Evolutionary conservation across 2,797 vertebrate species (phyloP), one percentile per base, ranked within the genome.

Genomic region (Valencia hispanica): DNA sequence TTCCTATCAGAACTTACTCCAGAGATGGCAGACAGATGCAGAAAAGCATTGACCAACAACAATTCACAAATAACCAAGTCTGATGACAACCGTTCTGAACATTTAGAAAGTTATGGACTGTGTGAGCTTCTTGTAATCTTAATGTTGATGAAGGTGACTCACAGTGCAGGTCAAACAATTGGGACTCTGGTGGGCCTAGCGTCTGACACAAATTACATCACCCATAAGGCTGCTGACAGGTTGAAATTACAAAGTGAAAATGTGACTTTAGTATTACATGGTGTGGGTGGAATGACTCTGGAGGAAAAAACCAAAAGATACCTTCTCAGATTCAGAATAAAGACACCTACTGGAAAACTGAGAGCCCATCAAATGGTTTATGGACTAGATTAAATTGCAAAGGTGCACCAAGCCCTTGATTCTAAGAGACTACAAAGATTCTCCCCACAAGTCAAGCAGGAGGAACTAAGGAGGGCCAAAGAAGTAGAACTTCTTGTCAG

Each of bases 161-260:
- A 65, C 0, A 84, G 83, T 34, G 77, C 79, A 50, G 72, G 80
- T n/a, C 83, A 84, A 36, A 81, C 47, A 20, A 18, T 79, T 20
- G 43, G 53, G 4, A 74, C 72, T 0, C 11, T 80, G 1, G 74
- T 71, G 18, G 78, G 68, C 4, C 12, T 76, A 2, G 70, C 69
- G n/a, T n/a, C n/a, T n/a, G n/a, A n/a, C n/a, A n/a, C n/a, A n/a
- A n/a, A n/a, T n/a, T n/a, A n/a, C n/a, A 2, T 75, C 69, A n/a
- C n/a, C n/a, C n/a, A n/a, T n/a, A n/a, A n/a, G n/a, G n/a, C n/a
- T n/a, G n/a, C n/a, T n/a, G n/a, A n/a, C n/a, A n/a, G n/a, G n/a
- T n/a, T n/a, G n/a, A n/a, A n/a, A n/a, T n/a, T n/a, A n/a, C n/a
- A n/a, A n/a, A n/a, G n/a, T n/a, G n/a, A n/a, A n/a, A n/a, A n/a